Conservation (phyloP, 1,140 invertebrate genomes). For the Zaprionus inermis region DNA sequence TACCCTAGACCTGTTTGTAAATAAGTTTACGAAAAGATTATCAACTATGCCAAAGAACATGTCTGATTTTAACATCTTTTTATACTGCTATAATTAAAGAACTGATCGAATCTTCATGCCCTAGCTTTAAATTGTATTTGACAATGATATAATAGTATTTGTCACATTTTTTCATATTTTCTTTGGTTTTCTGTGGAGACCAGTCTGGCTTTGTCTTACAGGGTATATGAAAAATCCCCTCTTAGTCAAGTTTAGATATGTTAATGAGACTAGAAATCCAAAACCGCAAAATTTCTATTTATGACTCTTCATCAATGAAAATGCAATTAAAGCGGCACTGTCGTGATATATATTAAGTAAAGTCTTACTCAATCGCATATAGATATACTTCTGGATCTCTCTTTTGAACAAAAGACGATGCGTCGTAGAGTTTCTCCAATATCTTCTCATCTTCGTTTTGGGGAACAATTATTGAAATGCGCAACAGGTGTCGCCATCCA, state of each 20-base stretch:
- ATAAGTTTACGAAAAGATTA: not conserved
- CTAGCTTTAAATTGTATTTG: too few species aligned
- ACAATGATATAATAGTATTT: too few species aligned
- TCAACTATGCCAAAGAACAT: not conserved
- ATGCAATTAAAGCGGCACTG: not conserved
- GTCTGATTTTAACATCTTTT: not conserved
- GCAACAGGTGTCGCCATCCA: conserved; percentile 63
- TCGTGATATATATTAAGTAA: not conserved
- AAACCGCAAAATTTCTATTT: not conserved
- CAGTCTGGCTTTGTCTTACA: not conserved
- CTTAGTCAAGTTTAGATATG: not conserved
- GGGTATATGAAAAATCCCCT: not conserved
- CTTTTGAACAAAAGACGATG: conserved; percentile 14
- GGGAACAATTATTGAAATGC: conserved; percentile 45
- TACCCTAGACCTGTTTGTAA: not conserved
- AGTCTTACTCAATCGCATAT: not conserved
- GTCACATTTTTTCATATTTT: too few species aligned
- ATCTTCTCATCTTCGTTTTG: not conserved
- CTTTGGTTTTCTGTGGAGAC: too few species aligned
- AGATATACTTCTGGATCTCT: conserved; percentile 3
- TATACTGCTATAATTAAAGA: too few species aligned
- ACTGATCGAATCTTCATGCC: too few species aligned
- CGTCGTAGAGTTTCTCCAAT: conserved; percentile 7
- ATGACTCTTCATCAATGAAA: not conserved
- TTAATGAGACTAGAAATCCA: not conserved